Percentiles rank a stretch among this genome's conserved stretches.
phyloP scores from a whole-genome alignment of 2,797 vertebrate genomes.

The Atherinosoma microstoma region DNA sequence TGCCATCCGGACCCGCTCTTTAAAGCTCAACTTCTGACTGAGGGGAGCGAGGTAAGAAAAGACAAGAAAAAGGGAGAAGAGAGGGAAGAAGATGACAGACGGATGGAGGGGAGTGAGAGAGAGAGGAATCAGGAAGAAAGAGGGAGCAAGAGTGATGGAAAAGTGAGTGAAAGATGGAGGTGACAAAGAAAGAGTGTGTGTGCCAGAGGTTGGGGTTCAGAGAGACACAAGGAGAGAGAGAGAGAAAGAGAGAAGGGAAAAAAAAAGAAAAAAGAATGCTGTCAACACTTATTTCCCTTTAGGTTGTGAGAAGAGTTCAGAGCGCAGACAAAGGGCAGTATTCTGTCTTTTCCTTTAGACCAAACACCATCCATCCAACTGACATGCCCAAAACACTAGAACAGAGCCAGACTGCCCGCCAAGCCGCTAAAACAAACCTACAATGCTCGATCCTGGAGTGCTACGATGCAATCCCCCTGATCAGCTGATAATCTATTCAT shows the following conservation, averaged over 20 bases:
- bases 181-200: conserved; percentile 20
- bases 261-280: conserved; percentile 45
- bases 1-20: conserved; percentile 97
- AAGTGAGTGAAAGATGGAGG: conserved; percentile 17
- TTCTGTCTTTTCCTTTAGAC: conserved; percentile 62
- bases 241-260: conserved; percentile 43
- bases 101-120: not conserved
- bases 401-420: conserved; percentile 34
- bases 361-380: conserved; percentile 63
- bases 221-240: conserved; percentile 49
- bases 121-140: not conserved
- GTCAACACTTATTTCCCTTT: conserved; percentile 65
- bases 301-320: conserved; percentile 59
- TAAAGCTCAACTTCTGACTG: conserved; percentile 99
- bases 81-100: conserved; percentile 8
- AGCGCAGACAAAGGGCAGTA: conserved; percentile 46
- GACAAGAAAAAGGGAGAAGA: not conserved
- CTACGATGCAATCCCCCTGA: conserved; percentile 5
- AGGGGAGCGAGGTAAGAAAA: conserved; percentile 28
- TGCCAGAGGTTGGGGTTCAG: conserved; percentile 35
- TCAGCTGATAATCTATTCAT: conserved; percentile 12
- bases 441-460: conserved; percentile 3
- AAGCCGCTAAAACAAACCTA: conserved; percentile 40
- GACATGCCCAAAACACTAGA: conserved; percentile 65
- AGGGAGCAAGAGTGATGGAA: not conserved